Base-by-base conservation (phyloP, 2,888 invertebrate species). In the Calliscelio sp. region DNA sequence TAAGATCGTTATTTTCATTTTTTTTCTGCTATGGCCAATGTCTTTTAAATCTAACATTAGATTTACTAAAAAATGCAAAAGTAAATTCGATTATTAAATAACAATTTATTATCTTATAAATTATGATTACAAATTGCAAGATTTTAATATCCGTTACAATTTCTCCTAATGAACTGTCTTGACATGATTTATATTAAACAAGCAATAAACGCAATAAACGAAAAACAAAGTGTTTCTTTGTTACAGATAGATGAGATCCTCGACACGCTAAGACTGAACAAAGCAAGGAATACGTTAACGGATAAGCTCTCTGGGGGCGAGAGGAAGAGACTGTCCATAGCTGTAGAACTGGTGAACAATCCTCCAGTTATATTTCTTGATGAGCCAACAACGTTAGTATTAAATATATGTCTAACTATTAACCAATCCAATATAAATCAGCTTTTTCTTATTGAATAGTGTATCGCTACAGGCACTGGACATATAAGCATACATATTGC, bases 331-430 rank as follows among this genome's bases (percentile, higher is more conserved):
- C 94, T 99, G n/a, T 97, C 98, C 0, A 98, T 99, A 53, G 99
- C 98, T 0, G 93, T 98, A 84, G 99, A 99, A 92, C 94, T 99
- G 25, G 96, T 98, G 66, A 98, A 98, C 93, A 99, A 99, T 93
- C 99, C 99, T 1, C 98, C 99, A 0, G 96, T 99, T 7, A 95
- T 99, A 92, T 99, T 99, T 93, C 94, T 99, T 81, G 99, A 99
- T 93, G 99, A 99, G 92, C 99, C 99, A 0, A 99, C 99, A 2
- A 98, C 98, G 98, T 99, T 94, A 95, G 95, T 93, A 84, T 11
- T 24, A 51, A 11, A 32, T 38, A 57, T 22, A 38, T 18, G 22
- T 22, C 7, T 71, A 74, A 55, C 74, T 51, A 28, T 55, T 38
- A 11, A 32, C 25, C 16, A 25, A 35, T 18, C 24, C 10, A 16